Evolutionary conservation across 2,797 vertebrate genomes (phyloP).

Genomic region (Sorex maritimensis): DNA sequence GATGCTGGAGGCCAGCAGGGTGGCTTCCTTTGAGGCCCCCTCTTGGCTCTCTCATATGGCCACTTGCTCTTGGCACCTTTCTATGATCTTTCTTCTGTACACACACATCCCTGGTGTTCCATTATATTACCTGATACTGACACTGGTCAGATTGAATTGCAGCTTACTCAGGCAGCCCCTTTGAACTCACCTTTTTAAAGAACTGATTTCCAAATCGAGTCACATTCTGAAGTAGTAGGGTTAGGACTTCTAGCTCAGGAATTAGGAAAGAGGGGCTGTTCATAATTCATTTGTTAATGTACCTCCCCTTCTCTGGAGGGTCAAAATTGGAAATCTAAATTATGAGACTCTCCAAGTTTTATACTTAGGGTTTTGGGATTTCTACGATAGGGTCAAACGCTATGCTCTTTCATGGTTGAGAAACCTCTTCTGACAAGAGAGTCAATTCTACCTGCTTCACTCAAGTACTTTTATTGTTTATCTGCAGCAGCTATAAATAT

Average conservation of each 20-base stretch:
- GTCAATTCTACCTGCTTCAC: neutral
- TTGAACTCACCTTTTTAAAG: neutral
- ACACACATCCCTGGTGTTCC: neutral
- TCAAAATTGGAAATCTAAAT: neutral
- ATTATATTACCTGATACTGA: neutral
- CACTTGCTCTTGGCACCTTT: neutral
- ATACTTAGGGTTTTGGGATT: neutral
- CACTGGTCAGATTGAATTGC: neutral
- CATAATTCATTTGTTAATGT: neutral
- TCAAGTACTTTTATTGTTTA: slow-evolving; percentile 61
- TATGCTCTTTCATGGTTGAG: neutral
- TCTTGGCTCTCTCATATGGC: no score
- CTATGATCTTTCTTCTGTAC: neutral
- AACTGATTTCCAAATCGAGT: neutral
- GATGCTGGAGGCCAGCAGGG: neutral
- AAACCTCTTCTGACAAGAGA: neutral
- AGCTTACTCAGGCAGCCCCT: rapidly evolving
- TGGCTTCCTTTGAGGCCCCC: neutral
- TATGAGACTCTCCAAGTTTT: neutral
- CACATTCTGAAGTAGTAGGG: neutral
- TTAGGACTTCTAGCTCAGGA: neutral
- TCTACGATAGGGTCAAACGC: neutral
- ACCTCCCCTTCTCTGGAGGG: neutral
- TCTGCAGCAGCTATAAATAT: slow-evolving; percentile 72
- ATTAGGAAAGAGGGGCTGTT: rapidly evolving